A percentile compares a stretch with the other conserved stretches of the same genome.
Evolutionary conservation across 2,797 vertebrate species (phyloP).

Genomic region (Channallabes apus): DNA sequence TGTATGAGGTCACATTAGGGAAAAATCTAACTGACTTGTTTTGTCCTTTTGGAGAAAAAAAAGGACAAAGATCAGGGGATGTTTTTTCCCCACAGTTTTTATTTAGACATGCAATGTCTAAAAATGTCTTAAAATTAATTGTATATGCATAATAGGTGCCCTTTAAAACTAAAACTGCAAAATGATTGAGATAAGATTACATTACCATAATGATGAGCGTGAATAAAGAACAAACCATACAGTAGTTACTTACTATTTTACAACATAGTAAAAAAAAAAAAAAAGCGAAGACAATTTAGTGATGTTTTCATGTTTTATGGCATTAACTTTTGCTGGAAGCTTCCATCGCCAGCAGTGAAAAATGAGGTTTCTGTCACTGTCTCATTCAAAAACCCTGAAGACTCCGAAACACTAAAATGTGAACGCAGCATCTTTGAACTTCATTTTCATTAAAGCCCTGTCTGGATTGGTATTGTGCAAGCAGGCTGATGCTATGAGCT

Average conservation of each 20-base stretch:
- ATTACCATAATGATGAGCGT: not conserved
- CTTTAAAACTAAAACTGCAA: not conserved
- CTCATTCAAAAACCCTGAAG: not conserved
- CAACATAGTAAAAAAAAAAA: not conserved
- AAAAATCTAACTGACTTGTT: too few species aligned
- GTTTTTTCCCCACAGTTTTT: too few species aligned
- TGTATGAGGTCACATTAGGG: too few species aligned
- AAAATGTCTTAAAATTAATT: too few species aligned
- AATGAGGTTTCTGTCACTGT: not conserved
- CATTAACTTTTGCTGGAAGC: not conserved
- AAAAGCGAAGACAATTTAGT: not conserved
- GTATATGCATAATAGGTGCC: too few species aligned
- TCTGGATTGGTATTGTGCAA: slow-evolving; percentile 74
- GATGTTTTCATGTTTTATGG: not conserved
- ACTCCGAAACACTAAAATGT: slow-evolving; percentile 2
- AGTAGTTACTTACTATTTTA: not conserved
- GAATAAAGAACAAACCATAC: not conserved
- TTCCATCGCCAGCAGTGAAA: not conserved
- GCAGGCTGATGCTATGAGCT: slow-evolving; percentile 76
- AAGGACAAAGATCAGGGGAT: too few species aligned
- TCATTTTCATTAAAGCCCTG: slow-evolving; percentile 19
- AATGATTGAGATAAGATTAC: not conserved
- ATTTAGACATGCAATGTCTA: too few species aligned
- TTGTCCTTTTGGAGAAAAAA: too few species aligned
- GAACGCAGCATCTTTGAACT: slow-evolving; percentile 15